These are phyloP conservation scores for Ursus arctos DNA, from an alignment of 2,113 vertebrate genomes.

Conservation along the genomic window DNA sequence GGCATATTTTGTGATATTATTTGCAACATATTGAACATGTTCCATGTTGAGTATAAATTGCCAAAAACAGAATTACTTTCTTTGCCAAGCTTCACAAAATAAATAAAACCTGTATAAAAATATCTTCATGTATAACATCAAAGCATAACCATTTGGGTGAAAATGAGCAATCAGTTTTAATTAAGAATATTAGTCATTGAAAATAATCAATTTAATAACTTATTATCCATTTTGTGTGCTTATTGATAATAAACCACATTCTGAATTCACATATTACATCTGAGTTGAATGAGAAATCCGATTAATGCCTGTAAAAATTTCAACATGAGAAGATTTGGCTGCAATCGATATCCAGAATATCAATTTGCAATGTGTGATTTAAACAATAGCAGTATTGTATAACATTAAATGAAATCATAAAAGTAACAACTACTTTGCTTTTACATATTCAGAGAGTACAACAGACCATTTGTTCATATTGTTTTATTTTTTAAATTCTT, in stretches of 20 bases:
- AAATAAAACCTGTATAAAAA: neutral
- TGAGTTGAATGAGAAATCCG: neutral
- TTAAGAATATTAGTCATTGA: neutral
- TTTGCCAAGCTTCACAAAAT: neutral
- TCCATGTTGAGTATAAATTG: neutral
- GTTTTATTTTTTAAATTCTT: neutral
- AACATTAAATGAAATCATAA: neutral
- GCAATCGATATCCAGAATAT: neutral
- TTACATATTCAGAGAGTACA: neutral
- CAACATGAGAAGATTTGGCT: neutral
- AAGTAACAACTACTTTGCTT: neutral
- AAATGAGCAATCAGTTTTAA: neutral
- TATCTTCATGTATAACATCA: neutral
- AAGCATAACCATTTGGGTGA: neutral
- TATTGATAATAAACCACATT: neutral
- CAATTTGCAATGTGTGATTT: neutral
- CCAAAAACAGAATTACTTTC: neutral
- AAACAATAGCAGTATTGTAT: neutral
- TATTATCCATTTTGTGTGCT: neutral
- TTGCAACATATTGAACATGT: neutral
- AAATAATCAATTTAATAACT: neutral
- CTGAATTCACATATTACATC: neutral
- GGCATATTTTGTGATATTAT: neutral
- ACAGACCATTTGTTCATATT: neutral
- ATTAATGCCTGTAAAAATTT: neutral